These are phyloP conservation scores for Amphimallon solstitiale DNA, from an alignment of 2,888 invertebrate species.

Conservation along the genomic window DNA sequence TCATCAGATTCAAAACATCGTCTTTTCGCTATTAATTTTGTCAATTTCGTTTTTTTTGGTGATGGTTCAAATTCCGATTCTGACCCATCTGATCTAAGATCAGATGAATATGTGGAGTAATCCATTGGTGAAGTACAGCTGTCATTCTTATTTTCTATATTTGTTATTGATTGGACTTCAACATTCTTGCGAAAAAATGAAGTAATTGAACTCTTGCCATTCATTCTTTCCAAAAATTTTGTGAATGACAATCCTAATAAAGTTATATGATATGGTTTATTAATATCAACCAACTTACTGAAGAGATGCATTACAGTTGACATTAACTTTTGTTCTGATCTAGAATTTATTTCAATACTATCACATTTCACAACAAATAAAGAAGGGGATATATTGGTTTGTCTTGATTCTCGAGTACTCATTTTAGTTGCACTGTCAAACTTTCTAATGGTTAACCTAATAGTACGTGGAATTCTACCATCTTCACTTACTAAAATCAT, in stretches of 20 bases:
- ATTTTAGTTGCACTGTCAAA: constrained; percentile 74
- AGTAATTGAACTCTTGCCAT: constrained; percentile 76
- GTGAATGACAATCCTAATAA: constrained; percentile 84
- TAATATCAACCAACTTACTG: constrained; percentile 76
- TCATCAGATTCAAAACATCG: constrained; percentile 62
- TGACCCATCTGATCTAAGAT: constrained; percentile 69
- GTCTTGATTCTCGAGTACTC: constrained; percentile 79
- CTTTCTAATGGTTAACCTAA: constrained; percentile 80
- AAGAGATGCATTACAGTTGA: constrained; percentile 79
- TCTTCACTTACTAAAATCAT: constrained; percentile 79
- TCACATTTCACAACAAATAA: constrained; percentile 64
- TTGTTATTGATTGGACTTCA: constrained; percentile 80
- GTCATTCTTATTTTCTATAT: constrained; percentile 67
- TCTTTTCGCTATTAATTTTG: constrained; percentile 65
- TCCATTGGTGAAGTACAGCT: constrained; percentile 44
- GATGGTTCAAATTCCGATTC: constrained; percentile 79
- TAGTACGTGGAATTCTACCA: constrained; percentile 79
- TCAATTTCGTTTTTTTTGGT: constrained; percentile 74
- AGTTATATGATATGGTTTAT: constrained; percentile 82
- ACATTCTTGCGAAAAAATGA: constrained; percentile 81
- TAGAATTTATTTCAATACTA: constrained; percentile 63
- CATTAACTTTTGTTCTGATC: constrained; percentile 73
- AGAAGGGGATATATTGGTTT: constrained; percentile 77
- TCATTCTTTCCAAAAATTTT: constrained; percentile 80
- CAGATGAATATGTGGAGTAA: constrained; percentile 54